Percentiles rank a stretch among this genome's conserved stretches.
Conservation (phyloP, 2,113 vertebrate species). For the Meriones unguiculatus region DNA sequence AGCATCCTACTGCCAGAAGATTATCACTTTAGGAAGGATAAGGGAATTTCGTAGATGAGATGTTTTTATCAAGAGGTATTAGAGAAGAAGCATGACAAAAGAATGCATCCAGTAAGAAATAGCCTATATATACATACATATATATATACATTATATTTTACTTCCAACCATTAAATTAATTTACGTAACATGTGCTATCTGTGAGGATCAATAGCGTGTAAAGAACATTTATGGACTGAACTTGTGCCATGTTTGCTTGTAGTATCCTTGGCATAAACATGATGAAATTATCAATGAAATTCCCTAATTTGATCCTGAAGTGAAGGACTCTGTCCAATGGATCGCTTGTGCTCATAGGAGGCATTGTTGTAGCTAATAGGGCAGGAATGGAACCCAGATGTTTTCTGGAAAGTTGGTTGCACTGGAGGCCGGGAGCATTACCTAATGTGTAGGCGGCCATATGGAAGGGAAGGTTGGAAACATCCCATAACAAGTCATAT, state of each 20-base stretch:
- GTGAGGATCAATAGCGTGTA: neutral
- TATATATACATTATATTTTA: neutral
- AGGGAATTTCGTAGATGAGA: neutral
- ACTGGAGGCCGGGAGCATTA: slow-evolving; percentile 90
- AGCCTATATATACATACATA: neutral
- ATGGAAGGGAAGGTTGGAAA: slow-evolving; percentile 94
- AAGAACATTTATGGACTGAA: slow-evolving; percentile 68
- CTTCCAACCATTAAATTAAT: slow-evolving; percentile 77
- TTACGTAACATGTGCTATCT: slow-evolving; percentile 78
- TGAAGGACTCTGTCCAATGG: slow-evolving; percentile 87
- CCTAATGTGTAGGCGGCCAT: slow-evolving; percentile 91
- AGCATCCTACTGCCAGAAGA: neutral
- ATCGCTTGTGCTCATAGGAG: slow-evolving; percentile 88
- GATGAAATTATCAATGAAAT: slow-evolving; percentile 90
- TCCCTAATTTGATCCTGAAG: slow-evolving; percentile 87
- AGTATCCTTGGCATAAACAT: slow-evolving; percentile 79
- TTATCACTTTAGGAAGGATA: neutral
- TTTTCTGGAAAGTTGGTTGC: slow-evolving; percentile 85
- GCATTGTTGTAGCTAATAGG: slow-evolving; percentile 84
- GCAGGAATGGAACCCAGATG: slow-evolving; percentile 91
- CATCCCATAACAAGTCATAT: slow-evolving; percentile 95
- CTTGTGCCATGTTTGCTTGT: slow-evolving; percentile 80
- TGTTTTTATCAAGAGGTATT: slow-evolving; percentile 60
- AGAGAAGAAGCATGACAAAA: slow-evolving; percentile 74
- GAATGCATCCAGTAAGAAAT: slow-evolving; percentile 58